Conservation (phyloP, 1,140 invertebrate species). For the Sesamia nonagrioides region DNA sequence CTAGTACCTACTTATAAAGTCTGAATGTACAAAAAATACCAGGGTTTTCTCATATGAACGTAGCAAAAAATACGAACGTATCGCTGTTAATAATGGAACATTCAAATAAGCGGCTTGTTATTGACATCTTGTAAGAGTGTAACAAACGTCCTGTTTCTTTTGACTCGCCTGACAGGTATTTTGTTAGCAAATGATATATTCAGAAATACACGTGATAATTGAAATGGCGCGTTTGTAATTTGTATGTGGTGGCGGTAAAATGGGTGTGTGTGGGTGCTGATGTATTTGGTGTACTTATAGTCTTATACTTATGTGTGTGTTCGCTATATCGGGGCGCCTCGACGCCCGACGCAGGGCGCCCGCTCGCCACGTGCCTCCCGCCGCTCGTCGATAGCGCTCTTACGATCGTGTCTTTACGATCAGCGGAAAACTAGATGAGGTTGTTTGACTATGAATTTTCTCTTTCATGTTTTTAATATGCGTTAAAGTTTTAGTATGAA, state of each 20-base stretch:
- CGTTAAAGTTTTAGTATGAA: not conserved
- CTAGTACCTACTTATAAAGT: too few relatives aligned
- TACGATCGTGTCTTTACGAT: conserved; percentile 18
- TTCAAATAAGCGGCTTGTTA: conserved; percentile 11
- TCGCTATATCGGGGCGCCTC: conserved; percentile 46
- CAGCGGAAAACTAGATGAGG: conserved; percentile 17
- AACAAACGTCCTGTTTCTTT: conserved; percentile 33
- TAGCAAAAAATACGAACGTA: not conserved
- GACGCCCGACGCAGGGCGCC: conserved; percentile 36
- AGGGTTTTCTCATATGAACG: not conserved
- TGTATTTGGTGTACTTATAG: not conserved
- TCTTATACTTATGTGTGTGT: conserved; percentile 2
- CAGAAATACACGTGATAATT: conserved; percentile 36
- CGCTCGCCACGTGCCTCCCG: conserved; percentile 30
- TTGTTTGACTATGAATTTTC: conserved; percentile 8
- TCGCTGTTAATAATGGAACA: not conserved
- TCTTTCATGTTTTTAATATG: conserved; percentile 3
- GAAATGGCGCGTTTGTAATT: conserved; percentile 33
- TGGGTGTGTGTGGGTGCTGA: conserved; percentile 5
- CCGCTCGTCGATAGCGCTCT: not conserved
- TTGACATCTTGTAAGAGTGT: conserved; percentile 16
- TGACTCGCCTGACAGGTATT: conserved; percentile 37
- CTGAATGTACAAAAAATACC: not conserved
- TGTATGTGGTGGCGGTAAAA: not conserved
- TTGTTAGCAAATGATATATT: conserved; percentile 24